Percentiles rank a stretch among this genome's conserved stretches.
phyloP scores from a whole-genome alignment of 2,113 vertebrate species.

The Galbula dea region DNA sequence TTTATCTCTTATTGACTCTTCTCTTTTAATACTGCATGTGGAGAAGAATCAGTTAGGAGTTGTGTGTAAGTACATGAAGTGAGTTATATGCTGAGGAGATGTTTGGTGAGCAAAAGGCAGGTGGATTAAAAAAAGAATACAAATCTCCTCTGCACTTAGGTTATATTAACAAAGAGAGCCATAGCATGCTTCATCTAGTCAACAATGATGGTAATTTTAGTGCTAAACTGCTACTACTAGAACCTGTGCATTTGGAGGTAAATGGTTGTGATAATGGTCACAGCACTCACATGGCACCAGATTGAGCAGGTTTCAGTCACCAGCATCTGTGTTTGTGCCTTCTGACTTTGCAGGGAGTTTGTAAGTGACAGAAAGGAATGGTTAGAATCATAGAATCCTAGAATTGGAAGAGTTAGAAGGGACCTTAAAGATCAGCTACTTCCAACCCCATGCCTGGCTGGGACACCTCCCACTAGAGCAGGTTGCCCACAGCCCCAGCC shows the following conservation, averaged over 20 bases:
- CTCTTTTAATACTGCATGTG: not conserved
- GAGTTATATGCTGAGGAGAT: not conserved
- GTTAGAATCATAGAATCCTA: too few species aligned
- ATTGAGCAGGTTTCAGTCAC: not conserved
- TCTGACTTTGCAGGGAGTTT: not conserved
- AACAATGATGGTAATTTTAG: not conserved
- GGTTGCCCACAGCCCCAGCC: too few species aligned
- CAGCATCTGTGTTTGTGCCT: not conserved
- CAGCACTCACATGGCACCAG: not conserved
- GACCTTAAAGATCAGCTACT: too few species aligned
- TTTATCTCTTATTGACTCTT: not conserved
- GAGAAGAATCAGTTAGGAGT: not conserved
- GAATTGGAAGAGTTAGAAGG: too few species aligned
- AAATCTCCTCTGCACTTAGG: not conserved
- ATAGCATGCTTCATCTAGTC: not conserved
- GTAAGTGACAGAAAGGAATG: not conserved
- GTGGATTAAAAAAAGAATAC: not conserved
- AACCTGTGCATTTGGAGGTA: not conserved
- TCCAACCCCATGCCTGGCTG: too few species aligned
- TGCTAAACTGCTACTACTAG: not conserved
- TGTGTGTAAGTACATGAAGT: not conserved
- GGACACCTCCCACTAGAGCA: too few species aligned
- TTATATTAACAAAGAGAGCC: not conserved
- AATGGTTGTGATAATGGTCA: not conserved
- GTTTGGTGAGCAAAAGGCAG: not conserved